Evolutionary conservation across 2,888 invertebrate genomes (phyloP), one percentile per base, ranked within the genome.

Genomic region (Stenolophus ochropezus): DNA sequence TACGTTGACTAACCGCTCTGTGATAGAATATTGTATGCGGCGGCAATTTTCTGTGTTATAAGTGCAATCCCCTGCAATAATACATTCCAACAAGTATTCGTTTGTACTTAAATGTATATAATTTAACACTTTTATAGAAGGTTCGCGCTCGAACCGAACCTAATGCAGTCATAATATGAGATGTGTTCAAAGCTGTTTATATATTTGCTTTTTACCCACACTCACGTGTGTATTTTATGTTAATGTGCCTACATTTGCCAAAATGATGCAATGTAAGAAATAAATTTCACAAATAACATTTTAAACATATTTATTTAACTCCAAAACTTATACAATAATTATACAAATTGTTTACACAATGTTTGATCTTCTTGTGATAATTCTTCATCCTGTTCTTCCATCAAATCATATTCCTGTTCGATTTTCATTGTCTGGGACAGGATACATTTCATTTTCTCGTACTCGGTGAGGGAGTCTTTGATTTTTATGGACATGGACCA

Each of bases 191-290:
- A 25, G 76, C 76, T 76, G 76, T 76, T 76, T 76, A 56, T 76
- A 76, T 56, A 42, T 27, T 76, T 33, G 33, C 58, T 76, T 75
- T 56, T 49, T n/a, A 2, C 49, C 47, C 49, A 73, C 21, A 14
- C 47, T 47, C 73, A 47, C 49, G 73, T 73, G 49, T 73, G 21
- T 33, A 33, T 76, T 76, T 11, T 76, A 33, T 76, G 42, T 65
- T 71, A 53, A 79, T 79, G 71, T 65, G 78, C 79, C 79, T 79
- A 69, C 47, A 53, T 53, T 79, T 79, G 79, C 79, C 79, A 79
- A 71, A 79, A 27, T 79, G 79, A 69, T 78, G 21, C 47, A 25
- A 18, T 58, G 42, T 58, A 78, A 23, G 65, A 78, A 65, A 71
- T 51, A 69, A 79, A 53, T 61, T 69, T 69, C 51, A 78, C 65